Evolutionary conservation across 2,797 vertebrate genomes (phyloP).

Genomic region (Channa striata): DNA sequence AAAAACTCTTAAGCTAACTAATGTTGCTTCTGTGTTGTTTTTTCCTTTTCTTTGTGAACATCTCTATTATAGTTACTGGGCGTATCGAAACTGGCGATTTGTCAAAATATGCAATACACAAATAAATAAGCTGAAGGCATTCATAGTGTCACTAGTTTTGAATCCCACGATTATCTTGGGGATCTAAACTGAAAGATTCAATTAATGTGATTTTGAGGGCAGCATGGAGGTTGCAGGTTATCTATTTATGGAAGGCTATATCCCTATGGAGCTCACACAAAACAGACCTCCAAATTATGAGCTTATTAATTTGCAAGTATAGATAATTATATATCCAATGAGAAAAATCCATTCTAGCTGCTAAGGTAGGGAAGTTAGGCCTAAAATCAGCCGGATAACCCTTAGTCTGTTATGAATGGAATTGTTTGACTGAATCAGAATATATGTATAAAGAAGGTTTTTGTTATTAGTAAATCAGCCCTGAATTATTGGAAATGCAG

Average conservation of each 20-base stretch:
- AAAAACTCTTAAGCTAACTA: slow-evolving; percentile 34
- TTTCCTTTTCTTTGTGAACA: slow-evolving; percentile 17
- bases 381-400: no score
- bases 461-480: neutral
- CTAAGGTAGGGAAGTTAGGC: no score
- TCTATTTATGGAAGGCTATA: no score
- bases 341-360: no score
- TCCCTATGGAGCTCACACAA: no score
- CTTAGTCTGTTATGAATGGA: no score
- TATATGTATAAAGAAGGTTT: neutral
- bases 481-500: no score
- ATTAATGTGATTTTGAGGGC: neutral
- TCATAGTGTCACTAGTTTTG: neutral
- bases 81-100: slow-evolving; percentile 47
- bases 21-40: slow-evolving; percentile 1
- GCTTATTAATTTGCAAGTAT: no score
- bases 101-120: slow-evolving; percentile 24
- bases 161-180: neutral
- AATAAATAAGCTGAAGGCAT: slow-evolving; percentile 27
- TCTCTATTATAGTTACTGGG: slow-evolving; percentile 39
- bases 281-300: no score
- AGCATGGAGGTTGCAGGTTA: neutral
- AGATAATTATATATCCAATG: no score
- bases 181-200: neutral
- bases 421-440: no score